These are phyloP conservation scores for Triplophysa bombifrons DNA, from an alignment of 2,797 vertebrate species.

Conservation along the genomic window DNA sequence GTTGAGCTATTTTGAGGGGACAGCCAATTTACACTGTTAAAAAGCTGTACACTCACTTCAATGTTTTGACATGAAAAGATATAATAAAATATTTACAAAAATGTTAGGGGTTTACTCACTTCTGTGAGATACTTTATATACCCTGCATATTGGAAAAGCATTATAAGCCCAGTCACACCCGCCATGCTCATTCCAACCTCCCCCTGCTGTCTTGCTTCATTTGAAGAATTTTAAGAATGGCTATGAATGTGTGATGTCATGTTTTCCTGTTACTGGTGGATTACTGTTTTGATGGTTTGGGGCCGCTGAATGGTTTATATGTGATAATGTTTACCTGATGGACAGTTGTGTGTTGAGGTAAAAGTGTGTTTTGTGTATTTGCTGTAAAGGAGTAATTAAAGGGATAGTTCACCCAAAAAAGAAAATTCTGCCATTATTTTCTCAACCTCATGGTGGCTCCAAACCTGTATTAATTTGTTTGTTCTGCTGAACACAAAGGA, in stretches of 20 bases:
- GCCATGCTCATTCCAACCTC: slow-evolving; percentile 1
- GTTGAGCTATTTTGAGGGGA: too few relatives aligned
- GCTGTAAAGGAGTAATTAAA: background rate
- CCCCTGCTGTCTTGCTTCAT: slow-evolving; percentile 20
- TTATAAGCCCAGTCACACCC: background rate
- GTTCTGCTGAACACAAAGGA: too few relatives aligned
- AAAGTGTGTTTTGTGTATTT: background rate
- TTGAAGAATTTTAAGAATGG: background rate
- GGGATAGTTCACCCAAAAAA: background rate
- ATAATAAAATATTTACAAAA: too few relatives aligned
- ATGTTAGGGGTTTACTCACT: too few relatives aligned
- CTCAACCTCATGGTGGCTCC: too few relatives aligned
- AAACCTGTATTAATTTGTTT: too few relatives aligned
- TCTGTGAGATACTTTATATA: background rate
- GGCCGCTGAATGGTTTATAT: background rate
- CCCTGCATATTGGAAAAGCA: background rate
- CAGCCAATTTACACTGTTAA: too few relatives aligned
- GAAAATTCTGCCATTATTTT: too few relatives aligned
- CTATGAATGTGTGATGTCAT: slow-evolving; percentile 5
- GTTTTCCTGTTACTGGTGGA: slow-evolving; percentile 13
- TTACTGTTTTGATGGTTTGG: background rate
- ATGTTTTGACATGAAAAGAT: too few relatives aligned
- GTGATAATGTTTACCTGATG: slow-evolving; percentile 5
- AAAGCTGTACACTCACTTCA: too few relatives aligned
- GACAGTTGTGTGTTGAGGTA: background rate